Evolutionary conservation across 2,113 vertebrate species (phyloP), one percentile per base, ranked within the genome.

Genomic region (Dipodomys stephensi): DNA sequence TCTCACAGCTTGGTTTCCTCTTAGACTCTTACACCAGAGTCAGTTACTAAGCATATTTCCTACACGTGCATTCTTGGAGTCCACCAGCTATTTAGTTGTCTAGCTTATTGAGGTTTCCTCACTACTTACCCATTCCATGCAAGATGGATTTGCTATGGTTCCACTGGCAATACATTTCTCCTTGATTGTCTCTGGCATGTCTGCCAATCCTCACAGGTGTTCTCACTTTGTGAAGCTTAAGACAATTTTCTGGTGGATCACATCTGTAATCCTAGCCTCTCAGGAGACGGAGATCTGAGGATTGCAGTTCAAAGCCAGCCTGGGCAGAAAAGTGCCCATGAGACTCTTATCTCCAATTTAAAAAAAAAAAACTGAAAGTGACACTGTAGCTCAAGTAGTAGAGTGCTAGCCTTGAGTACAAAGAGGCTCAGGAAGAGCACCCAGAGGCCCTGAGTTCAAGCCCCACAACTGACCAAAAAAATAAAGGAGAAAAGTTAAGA

Each of bases 151-250:
- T 20, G 39, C 1, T 25, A 7, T 0, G 4, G 23, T 2, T 2
- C 12, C 2, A 4, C 20, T 20, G 23, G 13, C 6, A 22, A 64
- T 28, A 0, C 13, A 62, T 82, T 68, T 85, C 44, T 73, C 35
- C 53, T 28, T 80, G 3, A 44, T 73, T 9, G 3, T 44, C 53
- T 62, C 72, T 72, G n/a, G 27, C 20, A 2, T 28, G 68, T 57
- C n/a, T n/a, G 19, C 68, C 23, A 13, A 67, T 35, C 67, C 73
- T 85, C 53, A 60, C 35, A 0, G 39, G 30, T 83, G 20, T 85
- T 83, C 91, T 74, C 16, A 64, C 39, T 19, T 30, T 84, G 69
- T 84, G 18, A 35, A 72, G 88, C 32, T 77, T 57, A 35, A 32
- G 30, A 76, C 27, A 16, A 39, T 39, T 39, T 39, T 39, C 39